A percentile compares a stretch with the other conserved stretches of the same genome.
Evolutionary conservation across 2,888 invertebrate species (phyloP).

Genomic region (Drosophila affinis): DNA sequence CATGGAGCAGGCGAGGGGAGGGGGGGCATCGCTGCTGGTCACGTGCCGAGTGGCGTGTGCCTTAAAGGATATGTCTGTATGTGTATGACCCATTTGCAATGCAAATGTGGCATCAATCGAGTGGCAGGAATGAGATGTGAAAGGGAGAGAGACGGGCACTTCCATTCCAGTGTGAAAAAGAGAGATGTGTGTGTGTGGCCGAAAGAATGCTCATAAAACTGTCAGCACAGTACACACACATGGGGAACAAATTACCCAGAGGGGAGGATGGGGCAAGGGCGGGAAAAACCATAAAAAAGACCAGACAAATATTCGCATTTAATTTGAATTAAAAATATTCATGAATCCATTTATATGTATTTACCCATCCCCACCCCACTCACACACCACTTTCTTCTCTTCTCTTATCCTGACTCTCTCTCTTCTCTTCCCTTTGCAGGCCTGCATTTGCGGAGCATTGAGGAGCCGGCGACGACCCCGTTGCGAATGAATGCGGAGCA

Average conservation of each 20-base stretch:
- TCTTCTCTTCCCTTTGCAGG: constrained; percentile 85
- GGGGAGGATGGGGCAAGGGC: background rate
- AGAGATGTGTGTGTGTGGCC: background rate
- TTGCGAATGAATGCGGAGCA: constrained; percentile 86
- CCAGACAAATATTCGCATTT: constrained; percentile 6
- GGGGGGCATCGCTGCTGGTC: constrained; percentile 15
- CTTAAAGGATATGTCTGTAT: constrained; percentile 43
- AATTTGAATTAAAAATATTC: constrained; percentile 43
- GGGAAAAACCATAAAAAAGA: constrained; percentile 3
- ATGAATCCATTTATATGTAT: constrained; percentile 19
- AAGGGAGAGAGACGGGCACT: background rate
- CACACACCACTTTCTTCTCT: background rate
- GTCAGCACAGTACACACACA: constrained; percentile 32
- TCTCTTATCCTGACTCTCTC: background rate
- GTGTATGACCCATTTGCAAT: constrained; percentile 67
- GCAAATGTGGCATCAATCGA: constrained; percentile 63
- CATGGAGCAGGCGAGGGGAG: background rate
- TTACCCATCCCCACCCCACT: background rate
- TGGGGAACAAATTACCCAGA: constrained; percentile 19
- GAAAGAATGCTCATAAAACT: constrained; percentile 38
- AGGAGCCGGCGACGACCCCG: constrained; percentile 88
- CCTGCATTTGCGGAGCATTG: constrained; percentile 93
- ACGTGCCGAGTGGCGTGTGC: constrained; percentile 40
- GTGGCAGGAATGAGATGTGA: constrained; percentile 19
- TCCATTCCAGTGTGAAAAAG: background rate